Base-by-base conservation (phyloP, 2,797 vertebrate species). In the Liparis tanakae region DNA sequence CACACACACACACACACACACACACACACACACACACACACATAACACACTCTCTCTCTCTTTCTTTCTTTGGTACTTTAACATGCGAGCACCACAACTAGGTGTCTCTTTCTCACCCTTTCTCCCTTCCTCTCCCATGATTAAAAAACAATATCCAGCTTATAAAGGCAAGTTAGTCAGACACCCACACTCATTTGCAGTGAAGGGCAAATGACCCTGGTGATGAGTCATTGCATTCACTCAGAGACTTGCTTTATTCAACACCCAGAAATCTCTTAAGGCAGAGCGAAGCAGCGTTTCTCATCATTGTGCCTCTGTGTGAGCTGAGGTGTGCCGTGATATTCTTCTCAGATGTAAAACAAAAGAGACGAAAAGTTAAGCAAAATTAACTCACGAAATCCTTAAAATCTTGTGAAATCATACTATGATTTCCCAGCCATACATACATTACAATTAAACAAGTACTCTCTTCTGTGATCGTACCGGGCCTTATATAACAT, bases 111-210 rank as follows among this genome's bases (percentile, higher is more conserved):
- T 70, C 66, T 70, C 73, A 57, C 54, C 54, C 59, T 64, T 14
- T 43, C 46, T 57, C 77, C n/a, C 30, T 22, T 34, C 37, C 63
- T 36, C 48, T 54, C 10, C 79, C 81, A 85, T 93, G 90, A 95
- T 92, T 93, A 87, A 92, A 91, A 93, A 94, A 93, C 86, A 94
- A 94, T 93, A 94, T 91, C 89, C 85, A 93, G 86, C 87, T 92
- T 93, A 93, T 94, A 92, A 93, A 82, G 91, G 86, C 87, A 93
- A 92, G 88, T 94, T 94, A 93, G 91, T 92, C 85, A 94, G 91
- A 94, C 93, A 91, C 93, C 93, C 94, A 95, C 94, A 93, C 91
- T 95, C 89, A 94, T 95, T 95, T 95, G 89, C 94, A 91, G 88
- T 84, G 85, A 94, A 94, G 94, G 89, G 91, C 91, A 94, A 93